phyloP scores from a whole-genome alignment of 2,888 invertebrate species.

The Chirona hameri region DNA sequence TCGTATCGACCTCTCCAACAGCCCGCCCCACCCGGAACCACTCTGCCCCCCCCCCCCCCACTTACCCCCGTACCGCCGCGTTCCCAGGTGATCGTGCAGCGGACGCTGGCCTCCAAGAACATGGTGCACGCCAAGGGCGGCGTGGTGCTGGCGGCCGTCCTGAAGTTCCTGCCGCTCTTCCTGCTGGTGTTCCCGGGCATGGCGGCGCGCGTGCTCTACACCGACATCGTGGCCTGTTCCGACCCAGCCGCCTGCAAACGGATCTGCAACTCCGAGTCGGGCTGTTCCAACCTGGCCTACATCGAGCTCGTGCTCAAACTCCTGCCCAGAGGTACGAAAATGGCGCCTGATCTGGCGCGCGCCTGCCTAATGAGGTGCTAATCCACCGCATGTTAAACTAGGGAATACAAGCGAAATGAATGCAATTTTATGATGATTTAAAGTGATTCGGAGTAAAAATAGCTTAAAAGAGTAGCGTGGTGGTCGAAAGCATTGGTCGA shows the following conservation, averaged over 20 bases:
- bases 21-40: too few relatives aligned
- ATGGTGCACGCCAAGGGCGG: slow-evolving; percentile 54
- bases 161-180: slow-evolving; percentile 52
- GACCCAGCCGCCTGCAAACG: slow-evolving; percentile 47
- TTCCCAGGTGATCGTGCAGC: slow-evolving; percentile 50
- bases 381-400: too few relatives aligned
- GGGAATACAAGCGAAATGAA: too few relatives aligned
- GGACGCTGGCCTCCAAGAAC: slow-evolving; percentile 50
- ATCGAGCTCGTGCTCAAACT: slow-evolving; percentile 50
- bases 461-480: too few relatives aligned
- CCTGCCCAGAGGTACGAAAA: slow-evolving; percentile 50
- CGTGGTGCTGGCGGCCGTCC: slow-evolving; percentile 50
- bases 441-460: too few relatives aligned
- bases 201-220: slow-evolving; percentile 51
- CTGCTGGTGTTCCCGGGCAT: slow-evolving; percentile 53
- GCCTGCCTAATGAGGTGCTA: too few relatives aligned
- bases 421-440: too few relatives aligned
- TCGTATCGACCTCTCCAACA: too few relatives aligned
- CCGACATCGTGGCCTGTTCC: slow-evolving; percentile 51
- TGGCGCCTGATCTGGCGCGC: too few relatives aligned
- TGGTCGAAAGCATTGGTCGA: too few relatives aligned
- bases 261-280: slow-evolving; percentile 48
- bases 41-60: background rate
- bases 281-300: slow-evolving; percentile 53
- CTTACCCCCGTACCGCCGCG: background rate